These are phyloP conservation scores for Alosa alosa DNA, from an alignment of 2,113 vertebrate genomes.

Conservation along the genomic window DNA sequence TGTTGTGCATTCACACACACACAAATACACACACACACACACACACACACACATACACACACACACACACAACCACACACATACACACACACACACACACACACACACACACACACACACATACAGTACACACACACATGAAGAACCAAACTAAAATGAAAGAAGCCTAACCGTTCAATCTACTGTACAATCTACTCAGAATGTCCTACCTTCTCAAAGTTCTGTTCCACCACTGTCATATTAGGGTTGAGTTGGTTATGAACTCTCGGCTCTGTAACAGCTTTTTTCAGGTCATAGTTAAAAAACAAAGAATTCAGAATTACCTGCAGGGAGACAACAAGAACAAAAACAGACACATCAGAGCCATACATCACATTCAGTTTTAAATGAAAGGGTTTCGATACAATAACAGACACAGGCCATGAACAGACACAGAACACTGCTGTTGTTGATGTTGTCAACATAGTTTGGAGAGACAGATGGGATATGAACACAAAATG, in stretches of 20 bases:
- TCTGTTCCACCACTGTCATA: constrained; percentile 74
- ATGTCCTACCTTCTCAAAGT: constrained; percentile 67
- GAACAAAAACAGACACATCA: neutral
- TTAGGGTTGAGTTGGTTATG: constrained; percentile 90
- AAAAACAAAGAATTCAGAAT: constrained; percentile 91
- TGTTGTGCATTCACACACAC: neutral
- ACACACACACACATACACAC: neutral
- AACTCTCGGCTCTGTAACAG: constrained; percentile 83
- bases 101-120: neutral
- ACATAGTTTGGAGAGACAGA: neutral
- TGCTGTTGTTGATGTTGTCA: too few relatives aligned
- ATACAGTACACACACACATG: neutral
- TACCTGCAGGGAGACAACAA: constrained; percentile 63
- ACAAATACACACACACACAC: neutral
- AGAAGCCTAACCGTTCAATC: neutral
- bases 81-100: neutral
- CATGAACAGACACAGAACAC: too few relatives aligned
- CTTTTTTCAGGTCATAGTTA: constrained; percentile 80
- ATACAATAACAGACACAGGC: neutral
- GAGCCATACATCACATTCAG: neutral
- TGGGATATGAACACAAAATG: neutral
- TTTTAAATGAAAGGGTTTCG: neutral
- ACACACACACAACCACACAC: neutral
- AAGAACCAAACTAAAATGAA: too few relatives aligned
- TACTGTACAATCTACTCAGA: neutral